phyloP scores from a whole-genome alignment of 2,113 vertebrate species.

The Columba livia region DNA sequence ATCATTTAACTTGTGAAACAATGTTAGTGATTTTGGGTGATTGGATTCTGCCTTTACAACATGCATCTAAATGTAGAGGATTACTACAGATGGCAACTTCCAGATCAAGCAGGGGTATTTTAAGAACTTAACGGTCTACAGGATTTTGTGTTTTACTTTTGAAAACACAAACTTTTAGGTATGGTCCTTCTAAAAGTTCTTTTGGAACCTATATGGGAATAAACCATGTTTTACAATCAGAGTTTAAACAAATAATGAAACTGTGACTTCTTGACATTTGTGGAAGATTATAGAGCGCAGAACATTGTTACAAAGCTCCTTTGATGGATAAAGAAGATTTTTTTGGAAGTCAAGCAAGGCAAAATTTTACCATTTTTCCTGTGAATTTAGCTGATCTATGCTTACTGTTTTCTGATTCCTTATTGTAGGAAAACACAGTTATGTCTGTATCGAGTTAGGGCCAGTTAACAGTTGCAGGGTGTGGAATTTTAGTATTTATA shows the following conservation, averaged over 20 bases:
- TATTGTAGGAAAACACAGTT: not conserved
- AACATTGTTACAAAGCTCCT: not conserved
- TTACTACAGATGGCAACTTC: not conserved
- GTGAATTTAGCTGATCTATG: not conserved
- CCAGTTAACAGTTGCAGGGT: not conserved
- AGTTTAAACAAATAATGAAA: not conserved
- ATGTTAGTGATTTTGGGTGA: not conserved
- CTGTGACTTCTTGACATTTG: not conserved
- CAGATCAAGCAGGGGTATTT: not conserved
- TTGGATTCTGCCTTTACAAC: not conserved
- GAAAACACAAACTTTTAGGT: not conserved
- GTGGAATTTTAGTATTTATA: not conserved
- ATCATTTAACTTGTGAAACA: not conserved
- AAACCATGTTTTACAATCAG: not conserved
- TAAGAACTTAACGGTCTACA: not conserved
- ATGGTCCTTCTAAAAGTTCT: not conserved
- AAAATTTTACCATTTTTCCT: not conserved
- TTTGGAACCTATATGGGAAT: not conserved
- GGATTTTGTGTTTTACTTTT: constrained; percentile 19
- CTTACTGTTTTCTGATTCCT: not conserved
- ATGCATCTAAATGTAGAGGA: not conserved
- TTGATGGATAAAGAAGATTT: not conserved
- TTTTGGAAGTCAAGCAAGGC: not conserved
- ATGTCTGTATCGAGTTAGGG: not conserved
- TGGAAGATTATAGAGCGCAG: not conserved